Evolutionary conservation across 2,797 vertebrate genomes (phyloP), one percentile per base, ranked within the genome.

Genomic region (Syngnathus acus): DNA sequence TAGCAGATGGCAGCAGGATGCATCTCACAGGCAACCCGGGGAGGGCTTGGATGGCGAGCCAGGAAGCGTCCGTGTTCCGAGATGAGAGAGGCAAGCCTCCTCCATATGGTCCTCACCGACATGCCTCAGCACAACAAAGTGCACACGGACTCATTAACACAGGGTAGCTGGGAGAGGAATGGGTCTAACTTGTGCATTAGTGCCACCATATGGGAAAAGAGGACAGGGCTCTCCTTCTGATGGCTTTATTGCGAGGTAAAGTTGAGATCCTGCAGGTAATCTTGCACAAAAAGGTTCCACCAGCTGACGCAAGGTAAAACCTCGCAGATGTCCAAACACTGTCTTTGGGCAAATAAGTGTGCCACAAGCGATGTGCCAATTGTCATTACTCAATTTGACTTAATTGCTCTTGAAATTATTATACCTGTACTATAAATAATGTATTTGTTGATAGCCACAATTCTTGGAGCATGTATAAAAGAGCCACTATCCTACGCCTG

Each of bases 1-100:
- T 78, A 82, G 82, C 90, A 92, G 90, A 92, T 91, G 90, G 90
- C 84, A 79, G 79, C 80, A 83, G 87, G 88, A 84, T 86, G 82
- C 78, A 73, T 82, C 80, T 86, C 85, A 79, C 76, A 89, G 87
- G 82, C 80, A 89, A 88, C 89, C 88, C 86, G 84, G 84, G 78
- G 82, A 85, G 85, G 75, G 86, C 83, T 88, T 86, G 84, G 77
- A 86, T 82, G 78, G 69, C 69, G 50, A 83, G 87, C 86, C 84
- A 74, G 43, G 74, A 74, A 82, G 83, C 86, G 84, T 84, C 86
- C 74, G n/a, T 39, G 10, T 40, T 84, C 81, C 72, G 72, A 76
- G 65, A 87, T 86, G 84, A 89, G 87, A 86, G 80, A 82, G 70
- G 64, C 72, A 58, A 47, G 82, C 77, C 78, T 74, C 68, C 78